These are phyloP conservation scores for Drosophila funebris DNA, from an alignment of 1,140 invertebrate species.

Conservation along the genomic window DNA sequence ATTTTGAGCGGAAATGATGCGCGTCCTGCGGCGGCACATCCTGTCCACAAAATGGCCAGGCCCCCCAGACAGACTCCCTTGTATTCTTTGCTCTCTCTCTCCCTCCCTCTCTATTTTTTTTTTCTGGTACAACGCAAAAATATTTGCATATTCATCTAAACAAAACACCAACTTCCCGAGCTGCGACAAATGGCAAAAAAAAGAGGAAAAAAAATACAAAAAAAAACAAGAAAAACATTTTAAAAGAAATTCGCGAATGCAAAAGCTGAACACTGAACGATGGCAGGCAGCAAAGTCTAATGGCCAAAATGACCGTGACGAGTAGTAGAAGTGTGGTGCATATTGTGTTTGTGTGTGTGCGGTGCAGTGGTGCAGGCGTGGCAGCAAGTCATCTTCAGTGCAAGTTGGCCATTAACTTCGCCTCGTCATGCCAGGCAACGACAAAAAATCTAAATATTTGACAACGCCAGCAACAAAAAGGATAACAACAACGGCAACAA, in stretches of 20 bases:
- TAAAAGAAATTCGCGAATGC: slow-evolving; percentile 36
- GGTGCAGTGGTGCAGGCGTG: slow-evolving; percentile 16
- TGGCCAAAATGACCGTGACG: slow-evolving; percentile 68
- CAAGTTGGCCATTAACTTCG: slow-evolving; percentile 57
- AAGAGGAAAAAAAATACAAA: slow-evolving; percentile 43
- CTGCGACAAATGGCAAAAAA: slow-evolving; percentile 62
- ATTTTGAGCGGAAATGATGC: slow-evolving; percentile 80
- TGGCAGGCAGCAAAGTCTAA: slow-evolving; percentile 56
- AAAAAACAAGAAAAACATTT: slow-evolving; percentile 46
- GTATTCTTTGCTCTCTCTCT: slow-evolving; percentile 5
- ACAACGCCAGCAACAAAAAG: slow-evolving; percentile 45
- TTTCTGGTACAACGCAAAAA: slow-evolving; percentile 52
- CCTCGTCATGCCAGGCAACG: slow-evolving; percentile 23
- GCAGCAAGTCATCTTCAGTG: slow-evolving; percentile 53
- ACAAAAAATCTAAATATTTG: slow-evolving; percentile 64
- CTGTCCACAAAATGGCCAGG: slow-evolving; percentile 69
- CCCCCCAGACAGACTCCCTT: slow-evolving; percentile 8
- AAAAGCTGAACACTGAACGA: too few relatives aligned
- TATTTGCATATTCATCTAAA: slow-evolving; percentile 82
- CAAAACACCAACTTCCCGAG: slow-evolving; percentile 73
- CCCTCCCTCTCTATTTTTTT: slow-evolving; percentile 24
- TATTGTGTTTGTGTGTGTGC: background rate
- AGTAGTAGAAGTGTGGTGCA: background rate
- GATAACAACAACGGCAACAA: background rate
- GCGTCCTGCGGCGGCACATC: slow-evolving; percentile 76